Base-by-base conservation (phyloP, 2,113 vertebrate species). In the Panurus biarmicus region DNA sequence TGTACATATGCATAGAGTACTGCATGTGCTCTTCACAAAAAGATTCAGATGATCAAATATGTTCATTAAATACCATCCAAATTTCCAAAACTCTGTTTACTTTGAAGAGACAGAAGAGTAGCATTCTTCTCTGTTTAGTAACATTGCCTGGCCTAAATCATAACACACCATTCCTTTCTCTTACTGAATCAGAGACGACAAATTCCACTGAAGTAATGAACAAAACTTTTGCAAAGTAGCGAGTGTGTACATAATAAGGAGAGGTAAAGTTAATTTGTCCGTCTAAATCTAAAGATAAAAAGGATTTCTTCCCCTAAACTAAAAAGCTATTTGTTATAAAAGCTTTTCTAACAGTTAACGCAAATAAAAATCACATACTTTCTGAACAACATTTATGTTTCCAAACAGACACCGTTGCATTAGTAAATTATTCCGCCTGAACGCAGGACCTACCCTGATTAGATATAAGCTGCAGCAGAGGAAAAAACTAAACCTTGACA, bases 161-260 rank as follows among this genome's bases (percentile, higher is more conserved):
- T 57, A 66, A 53, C 57, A 81, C 61, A 73, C 20, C 33, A 57
- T 77, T 61, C 50, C 24, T 40, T 80, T 73, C 72, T 77, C 79
- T 62, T 57, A 56, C 28, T 25, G 56, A 77, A 71, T 73, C 61
- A 73, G 66, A 87, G 44, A 79, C n/a, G 74, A 92, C 25, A 87
- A 95, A 94, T 76, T 79, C 47, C 36, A 40, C 0, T 71, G 38
- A 93, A 92, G 28, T 50, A 94, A 91, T 54, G 60, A 87, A 51
- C 45, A 93, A 70, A 88, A 93, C 47, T 89, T 87, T 12, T 76
- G 28, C 61, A 58, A 94, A 91, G 47, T 70, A 71, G 8, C 0
- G 0, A 0, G 0, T 35, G 16, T 0, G 0, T 47, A 54, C 58
- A 24, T 57, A 91, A 90, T 5, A 45, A 29, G 8, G 50, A n/a